Base-by-base conservation (phyloP, 1,140 invertebrate species). In the Penaeus indicus region DNA sequence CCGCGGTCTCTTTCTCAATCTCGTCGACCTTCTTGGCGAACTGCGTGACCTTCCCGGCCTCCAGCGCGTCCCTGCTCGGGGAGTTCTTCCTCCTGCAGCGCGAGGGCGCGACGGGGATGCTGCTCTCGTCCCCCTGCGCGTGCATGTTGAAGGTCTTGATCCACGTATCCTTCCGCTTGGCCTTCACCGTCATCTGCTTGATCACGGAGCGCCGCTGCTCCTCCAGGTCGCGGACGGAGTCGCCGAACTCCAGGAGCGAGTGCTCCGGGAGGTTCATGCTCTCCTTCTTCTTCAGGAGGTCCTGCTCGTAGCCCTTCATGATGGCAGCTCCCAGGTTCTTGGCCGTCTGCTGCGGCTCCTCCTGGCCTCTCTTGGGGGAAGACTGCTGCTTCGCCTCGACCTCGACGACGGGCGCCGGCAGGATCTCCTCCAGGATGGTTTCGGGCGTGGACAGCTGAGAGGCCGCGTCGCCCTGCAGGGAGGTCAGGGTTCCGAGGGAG, bases 151-250 rank as follows among this genome's bases (percentile, higher is more conserved):
- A 90, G 21, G 89, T 90, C 47, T 86, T 90, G 75, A 92, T 91
- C 91, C 91, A 92, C 18, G 91, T 91, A 67, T 90, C 88, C 42
- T 91, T 91, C 69, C 87, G 90, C 90, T 92, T 92, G n/a, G 89
- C 89, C 22, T 91, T 90, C 4, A 92, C 91, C 11, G 89, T 89
- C 90, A 91, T 91, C 69, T 91, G 91, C 61, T 90, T 91, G 22
- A 92, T 91, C 16, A 92, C 90, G 32, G 90, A 88, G 27, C 89
- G 72, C 27, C 91, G 64, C 67, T 91, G 91, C 54, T 85, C 75
- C 79, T 91, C 88, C 63, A 92, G 89, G 69, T 91, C 91, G 63
- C 91, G 85, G 13, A 92, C 72, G 16, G 91, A 89, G 61, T 91
- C 90, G n/a, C 91, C 91, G n/a, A 92, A 89, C 60, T 92, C 91